Conservation (phyloP, 2,888 invertebrate genomes). For the Molanna angustata region DNA sequence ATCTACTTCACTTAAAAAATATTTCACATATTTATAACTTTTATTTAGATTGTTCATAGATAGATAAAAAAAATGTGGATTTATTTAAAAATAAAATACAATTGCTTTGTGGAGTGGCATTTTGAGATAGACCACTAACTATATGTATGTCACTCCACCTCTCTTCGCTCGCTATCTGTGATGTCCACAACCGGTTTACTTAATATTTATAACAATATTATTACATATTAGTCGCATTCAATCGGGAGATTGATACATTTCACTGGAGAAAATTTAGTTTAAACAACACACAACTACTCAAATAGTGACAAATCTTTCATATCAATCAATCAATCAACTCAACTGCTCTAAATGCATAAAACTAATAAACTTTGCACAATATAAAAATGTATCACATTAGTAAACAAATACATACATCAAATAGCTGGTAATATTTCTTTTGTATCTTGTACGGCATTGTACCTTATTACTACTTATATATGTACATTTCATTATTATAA, state of each 20-base stretch:
- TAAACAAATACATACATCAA: too few relatives aligned
- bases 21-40: constrained; percentile 30
- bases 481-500: too few relatives aligned
- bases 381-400: constrained; percentile 4
- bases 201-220: neutral
- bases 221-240: neutral
- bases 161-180: neutral
- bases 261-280: too few relatives aligned
- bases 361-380: constrained; percentile 7
- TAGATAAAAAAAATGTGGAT: constrained; percentile 18
- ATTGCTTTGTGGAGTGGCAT: constrained; percentile 8
- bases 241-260: too few relatives aligned
- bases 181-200: constrained; percentile 18
- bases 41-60: constrained; percentile 20
- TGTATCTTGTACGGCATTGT: too few relatives aligned
- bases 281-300: too few relatives aligned
- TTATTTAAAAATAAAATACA: constrained; percentile 16
- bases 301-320: too few relatives aligned
- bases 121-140: too few relatives aligned
- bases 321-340: too few relatives aligned
- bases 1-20: constrained; percentile 28
- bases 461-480: too few relatives aligned
- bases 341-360: neutral
- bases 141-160: neutral
- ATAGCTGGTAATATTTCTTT: constrained; percentile 22